Percentiles rank a stretch among this genome's conserved stretches.
Evolutionary conservation across 2,888 invertebrate species (phyloP).

Genomic region (Agrypnus murinus): DNA sequence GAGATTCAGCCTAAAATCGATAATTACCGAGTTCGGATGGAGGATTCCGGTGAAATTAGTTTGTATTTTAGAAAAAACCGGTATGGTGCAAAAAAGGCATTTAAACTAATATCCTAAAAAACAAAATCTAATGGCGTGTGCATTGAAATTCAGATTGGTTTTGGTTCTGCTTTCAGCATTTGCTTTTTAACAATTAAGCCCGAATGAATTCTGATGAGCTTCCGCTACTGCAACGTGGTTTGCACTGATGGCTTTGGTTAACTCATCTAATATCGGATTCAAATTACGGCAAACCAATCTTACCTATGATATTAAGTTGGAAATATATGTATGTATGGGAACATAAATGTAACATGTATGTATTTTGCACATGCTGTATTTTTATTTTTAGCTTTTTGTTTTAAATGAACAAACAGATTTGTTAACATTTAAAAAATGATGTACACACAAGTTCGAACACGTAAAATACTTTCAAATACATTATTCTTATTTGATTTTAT

Average conservation of each 20-base stretch:
- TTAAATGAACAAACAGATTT: too few species aligned
- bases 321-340: not conserved
- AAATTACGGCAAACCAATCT: constrained; percentile 35
- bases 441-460: too few species aligned
- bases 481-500: too few species aligned
- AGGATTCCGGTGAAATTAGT: constrained; percentile 24
- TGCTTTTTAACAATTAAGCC: constrained; percentile 48
- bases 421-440: too few species aligned
- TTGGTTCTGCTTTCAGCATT: constrained; percentile 22
- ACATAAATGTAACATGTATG: too few species aligned
- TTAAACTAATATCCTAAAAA: constrained; percentile 16
- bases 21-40: constrained; percentile 21
- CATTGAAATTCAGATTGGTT: constrained; percentile 31
- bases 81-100: constrained; percentile 9
- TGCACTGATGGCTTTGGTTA: constrained; percentile 34
- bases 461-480: too few species aligned
- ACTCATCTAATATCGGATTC: constrained; percentile 33
- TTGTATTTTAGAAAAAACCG: constrained; percentile 11
- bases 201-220: constrained; percentile 51
- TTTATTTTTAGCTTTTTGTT: too few species aligned
- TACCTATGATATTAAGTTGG: constrained; percentile 22
- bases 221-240: constrained; percentile 44
- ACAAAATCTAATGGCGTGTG: constrained; percentile 13
- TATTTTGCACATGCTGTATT: too few species aligned
- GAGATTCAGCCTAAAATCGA: constrained; percentile 23